Evolutionary conservation across 23 tunicate species (phyloP).

Genomic region (Trididemnum nubilum): DNA sequence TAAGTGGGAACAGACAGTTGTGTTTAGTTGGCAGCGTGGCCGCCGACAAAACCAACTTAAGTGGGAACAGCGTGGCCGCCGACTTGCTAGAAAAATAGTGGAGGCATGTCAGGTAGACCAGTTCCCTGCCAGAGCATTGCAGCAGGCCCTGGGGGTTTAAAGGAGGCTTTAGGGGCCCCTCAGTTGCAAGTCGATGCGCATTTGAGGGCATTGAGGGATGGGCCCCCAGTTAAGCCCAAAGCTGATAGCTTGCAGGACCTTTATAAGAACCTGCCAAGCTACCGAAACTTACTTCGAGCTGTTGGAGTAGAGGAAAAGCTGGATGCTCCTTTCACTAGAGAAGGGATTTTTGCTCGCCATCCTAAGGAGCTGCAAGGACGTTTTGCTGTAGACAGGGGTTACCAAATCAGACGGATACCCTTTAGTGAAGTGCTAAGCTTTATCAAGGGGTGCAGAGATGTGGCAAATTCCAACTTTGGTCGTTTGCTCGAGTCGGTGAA

Average conservation of each 20-base stretch:
- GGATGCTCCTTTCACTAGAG: neutral
- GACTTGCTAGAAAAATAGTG: neutral
- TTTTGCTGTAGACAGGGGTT: neutral
- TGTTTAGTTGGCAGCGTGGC: no score
- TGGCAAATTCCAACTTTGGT: slow-evolving; percentile 9
- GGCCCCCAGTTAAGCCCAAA: neutral
- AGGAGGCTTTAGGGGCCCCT: neutral
- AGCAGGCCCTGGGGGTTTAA: neutral
- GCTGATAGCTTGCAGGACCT: neutral
- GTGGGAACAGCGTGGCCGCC: no score
- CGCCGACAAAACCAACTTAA: no score
- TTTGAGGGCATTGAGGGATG: neutral
- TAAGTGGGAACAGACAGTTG: no score
- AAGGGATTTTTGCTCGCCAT: neutral
- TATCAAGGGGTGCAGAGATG: neutral
- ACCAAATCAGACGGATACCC: slow-evolving; percentile 5
- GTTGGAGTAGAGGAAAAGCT: neutral
- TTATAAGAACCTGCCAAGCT: neutral
- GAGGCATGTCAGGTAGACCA: neutral
- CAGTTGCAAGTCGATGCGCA: neutral
- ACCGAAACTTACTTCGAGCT: neutral
- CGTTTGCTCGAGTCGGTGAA: no score
- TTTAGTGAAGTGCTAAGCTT: slow-evolving; percentile 4
- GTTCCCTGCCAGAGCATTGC: neutral
- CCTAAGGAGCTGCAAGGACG: neutral